Base-by-base conservation (phyloP, 2,888 invertebrate genomes). In the Lymantria monacha region DNA sequence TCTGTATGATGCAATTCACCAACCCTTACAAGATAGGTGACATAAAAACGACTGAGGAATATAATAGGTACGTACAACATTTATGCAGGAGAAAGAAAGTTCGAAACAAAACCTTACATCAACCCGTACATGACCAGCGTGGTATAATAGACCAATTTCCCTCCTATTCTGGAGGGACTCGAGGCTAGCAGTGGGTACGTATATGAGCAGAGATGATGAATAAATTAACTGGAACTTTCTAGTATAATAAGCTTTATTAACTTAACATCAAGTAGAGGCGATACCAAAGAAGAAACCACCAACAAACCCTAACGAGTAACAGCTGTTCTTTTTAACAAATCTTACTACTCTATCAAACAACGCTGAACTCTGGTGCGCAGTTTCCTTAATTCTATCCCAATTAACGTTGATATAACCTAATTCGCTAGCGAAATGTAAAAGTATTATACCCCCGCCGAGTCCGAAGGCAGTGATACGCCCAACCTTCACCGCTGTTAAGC, bases 401-500 rank as follows among this genome's bases (percentile, higher is more conserved):
- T 98, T 97, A 49, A 97, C 93, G 63, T 95, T 94, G 7, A 98
- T 95, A 70, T 97, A 97, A 1, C 97, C 98, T 63, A 96, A 94
- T 70, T 97, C 96, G 57, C 95, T 95, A 0, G 98, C 98, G 43
- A 98, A 92, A 91, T 98, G 96, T 33, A 98, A 85, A 11, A 98
- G 87, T 49, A 98, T 94, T 15, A 98, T 94, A 22, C 97, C 95
- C 9, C 97, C 97, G 36, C 98, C 98, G 38, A 98, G 87, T 0
- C 97, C 96, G 52, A 97, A 94, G 0, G 98, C 98, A 0, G 97
- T 96, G 13, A 95, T 92, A 86, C 97, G 97, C 0, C 98, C 98
- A 47, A 98, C 93, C 85, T 95, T 96, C 85, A 95, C 93, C 30
- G 95, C 93, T 12, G 96, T 82, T 61, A 95, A 93, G 10, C 97